Evolutionary conservation across 2,888 invertebrate genomes (phyloP).

Genomic region (Callimorpha dominula): DNA sequence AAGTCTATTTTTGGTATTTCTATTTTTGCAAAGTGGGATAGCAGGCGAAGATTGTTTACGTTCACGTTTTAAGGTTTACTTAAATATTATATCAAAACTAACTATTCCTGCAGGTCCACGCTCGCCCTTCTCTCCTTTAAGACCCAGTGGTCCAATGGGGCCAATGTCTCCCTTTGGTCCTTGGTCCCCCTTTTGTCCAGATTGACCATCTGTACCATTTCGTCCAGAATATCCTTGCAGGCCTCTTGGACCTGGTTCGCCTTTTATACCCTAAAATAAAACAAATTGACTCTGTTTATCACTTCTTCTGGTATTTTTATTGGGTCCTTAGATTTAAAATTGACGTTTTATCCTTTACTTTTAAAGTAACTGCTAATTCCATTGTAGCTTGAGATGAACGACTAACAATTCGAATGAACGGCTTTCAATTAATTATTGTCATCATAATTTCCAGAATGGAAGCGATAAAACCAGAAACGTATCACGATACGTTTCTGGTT

Average conservation of each 20-base stretch:
- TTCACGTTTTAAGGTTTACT: neutral
- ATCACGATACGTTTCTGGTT: no score
- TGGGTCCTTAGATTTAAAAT: neutral
- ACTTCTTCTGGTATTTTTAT: neutral
- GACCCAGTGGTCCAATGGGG: constrained; percentile 23
- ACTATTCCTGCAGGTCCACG: constrained; percentile 31
- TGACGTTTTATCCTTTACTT: neutral
- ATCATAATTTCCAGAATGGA: neutral
- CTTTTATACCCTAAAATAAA: constrained; percentile 53
- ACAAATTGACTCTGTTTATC: neutral
- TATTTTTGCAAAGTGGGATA: neutral
- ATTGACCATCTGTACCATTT: constrained; percentile 19
- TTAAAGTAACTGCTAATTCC: neutral
- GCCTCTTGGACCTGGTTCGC: constrained; percentile 39
- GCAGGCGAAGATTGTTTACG: neutral
- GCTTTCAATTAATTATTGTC: neutral
- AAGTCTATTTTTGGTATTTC: neutral
- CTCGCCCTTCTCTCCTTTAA: constrained; percentile 30
- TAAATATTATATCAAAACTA: neutral
- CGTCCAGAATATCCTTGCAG: constrained; percentile 39
- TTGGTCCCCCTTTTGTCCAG: constrained; percentile 53
- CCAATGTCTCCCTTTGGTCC: constrained; percentile 39
- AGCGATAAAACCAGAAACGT: no score
- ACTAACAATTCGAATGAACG: neutral
- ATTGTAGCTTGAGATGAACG: neutral